Conservation (phyloP, 2,797 vertebrate species). For the Halcyon smyrnensis region DNA sequence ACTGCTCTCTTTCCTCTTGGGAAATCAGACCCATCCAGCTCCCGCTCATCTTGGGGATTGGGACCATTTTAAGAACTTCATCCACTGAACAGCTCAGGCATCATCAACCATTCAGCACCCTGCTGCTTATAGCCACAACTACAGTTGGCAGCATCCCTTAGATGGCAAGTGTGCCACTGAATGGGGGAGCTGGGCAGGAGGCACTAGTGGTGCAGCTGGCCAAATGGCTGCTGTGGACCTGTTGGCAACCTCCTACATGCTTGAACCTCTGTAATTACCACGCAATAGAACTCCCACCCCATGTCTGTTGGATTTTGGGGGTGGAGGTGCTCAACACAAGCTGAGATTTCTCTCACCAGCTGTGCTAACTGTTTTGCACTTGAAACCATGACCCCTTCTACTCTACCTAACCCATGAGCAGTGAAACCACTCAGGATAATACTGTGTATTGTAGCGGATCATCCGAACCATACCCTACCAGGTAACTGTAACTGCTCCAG, state of each 20-base stretch:
- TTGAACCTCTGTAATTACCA: background rate
- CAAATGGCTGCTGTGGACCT: background rate
- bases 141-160: background rate
- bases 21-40: background rate
- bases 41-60: background rate
- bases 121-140: background rate
- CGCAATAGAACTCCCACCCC: background rate
- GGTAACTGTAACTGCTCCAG: background rate
- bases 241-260: background rate
- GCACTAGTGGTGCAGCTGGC: accelerated
- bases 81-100: background rate
- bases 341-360: background rate
- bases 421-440: background rate
- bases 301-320: background rate
- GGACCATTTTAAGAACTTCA: background rate
- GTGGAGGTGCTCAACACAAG: accelerated
- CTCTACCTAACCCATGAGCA: background rate
- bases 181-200: background rate
- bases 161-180: background rate
- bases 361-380: background rate
- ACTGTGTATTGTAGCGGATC: accelerated
- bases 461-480: background rate
- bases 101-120: background rate
- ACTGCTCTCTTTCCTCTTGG: background rate
- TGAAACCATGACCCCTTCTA: background rate